These are phyloP conservation scores for Lonchura striata DNA, from an alignment of 2,113 vertebrate genomes.

Conservation along the genomic window DNA sequence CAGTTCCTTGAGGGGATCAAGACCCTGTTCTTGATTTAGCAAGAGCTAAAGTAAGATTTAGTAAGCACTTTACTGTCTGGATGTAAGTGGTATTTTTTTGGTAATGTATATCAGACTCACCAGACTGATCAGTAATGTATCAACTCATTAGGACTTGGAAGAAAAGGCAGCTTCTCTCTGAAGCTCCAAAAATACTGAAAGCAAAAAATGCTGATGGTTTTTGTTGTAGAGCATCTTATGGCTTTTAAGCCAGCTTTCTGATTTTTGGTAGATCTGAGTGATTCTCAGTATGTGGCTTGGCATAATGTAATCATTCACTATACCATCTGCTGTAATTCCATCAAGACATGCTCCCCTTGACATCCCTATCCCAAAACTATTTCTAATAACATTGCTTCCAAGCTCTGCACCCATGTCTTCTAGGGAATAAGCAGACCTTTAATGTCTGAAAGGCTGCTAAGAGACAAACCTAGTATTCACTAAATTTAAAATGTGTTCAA, in stretches of 20 bases:
- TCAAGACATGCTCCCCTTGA: neutral
- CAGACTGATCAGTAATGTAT: neutral
- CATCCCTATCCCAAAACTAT: neutral
- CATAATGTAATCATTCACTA: neutral
- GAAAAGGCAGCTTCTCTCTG: neutral
- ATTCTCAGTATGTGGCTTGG: neutral
- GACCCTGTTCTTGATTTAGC: neutral
- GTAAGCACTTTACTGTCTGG: neutral
- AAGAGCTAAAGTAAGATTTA: neutral
- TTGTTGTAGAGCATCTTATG: neutral
- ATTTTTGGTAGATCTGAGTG: neutral
- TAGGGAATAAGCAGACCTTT: neutral
- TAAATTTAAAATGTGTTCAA: neutral
- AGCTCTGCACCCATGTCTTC: neutral
- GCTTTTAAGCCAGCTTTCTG: neutral
- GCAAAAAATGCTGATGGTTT: neutral
- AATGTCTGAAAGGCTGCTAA: fast-evolving
- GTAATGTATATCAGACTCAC: neutral
- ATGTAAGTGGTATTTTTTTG: neutral
- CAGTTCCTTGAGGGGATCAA: neutral
- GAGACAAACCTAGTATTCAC: neutral
- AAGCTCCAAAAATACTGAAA: neutral
- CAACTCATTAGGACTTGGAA: neutral
- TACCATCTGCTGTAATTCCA: neutral
- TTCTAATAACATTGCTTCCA: neutral